A percentile compares a stretch with the other conserved stretches of the same genome.
phyloP scores from a whole-genome alignment of 2,797 vertebrate genomes.

The Lepilemur ruficaudatus region DNA sequence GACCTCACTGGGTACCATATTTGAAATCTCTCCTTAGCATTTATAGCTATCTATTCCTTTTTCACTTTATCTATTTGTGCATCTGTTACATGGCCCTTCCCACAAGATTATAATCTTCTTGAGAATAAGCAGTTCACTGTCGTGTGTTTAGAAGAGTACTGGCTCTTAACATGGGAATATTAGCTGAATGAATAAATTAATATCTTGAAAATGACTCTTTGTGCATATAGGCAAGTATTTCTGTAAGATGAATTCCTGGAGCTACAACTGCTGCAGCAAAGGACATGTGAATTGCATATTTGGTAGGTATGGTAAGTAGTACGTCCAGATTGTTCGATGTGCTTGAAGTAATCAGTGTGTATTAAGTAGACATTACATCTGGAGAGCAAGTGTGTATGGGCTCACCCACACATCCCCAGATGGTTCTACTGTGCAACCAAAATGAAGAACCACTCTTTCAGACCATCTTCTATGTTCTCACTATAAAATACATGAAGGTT shows the following conservation, averaged over 20 bases:
- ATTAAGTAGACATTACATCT: background rate
- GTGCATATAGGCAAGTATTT: background rate
- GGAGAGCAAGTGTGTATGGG: background rate
- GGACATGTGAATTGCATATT: background rate
- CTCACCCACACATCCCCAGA: background rate
- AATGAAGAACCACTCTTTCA: background rate
- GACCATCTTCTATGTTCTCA: background rate
- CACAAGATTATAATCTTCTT: background rate
- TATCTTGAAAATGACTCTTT: background rate
- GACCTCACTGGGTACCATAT: background rate
- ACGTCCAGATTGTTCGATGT: background rate
- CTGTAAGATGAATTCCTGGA: background rate
- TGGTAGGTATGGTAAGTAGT: background rate
- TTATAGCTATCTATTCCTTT: background rate
- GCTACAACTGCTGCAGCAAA: background rate
- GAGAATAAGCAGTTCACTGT: background rate
- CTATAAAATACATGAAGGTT: background rate
- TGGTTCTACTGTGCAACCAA: background rate
- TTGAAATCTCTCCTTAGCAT: background rate
- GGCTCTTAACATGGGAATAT: background rate
- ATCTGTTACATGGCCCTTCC: background rate
- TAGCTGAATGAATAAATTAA: conserved; percentile 13
- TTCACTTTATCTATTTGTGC: background rate
- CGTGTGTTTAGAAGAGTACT: background rate
- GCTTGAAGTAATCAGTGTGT: background rate